Evolutionary conservation across 2,888 invertebrate genomes (phyloP), one percentile per base, ranked within the genome.

Genomic region (Malacosoma neustria): DNA sequence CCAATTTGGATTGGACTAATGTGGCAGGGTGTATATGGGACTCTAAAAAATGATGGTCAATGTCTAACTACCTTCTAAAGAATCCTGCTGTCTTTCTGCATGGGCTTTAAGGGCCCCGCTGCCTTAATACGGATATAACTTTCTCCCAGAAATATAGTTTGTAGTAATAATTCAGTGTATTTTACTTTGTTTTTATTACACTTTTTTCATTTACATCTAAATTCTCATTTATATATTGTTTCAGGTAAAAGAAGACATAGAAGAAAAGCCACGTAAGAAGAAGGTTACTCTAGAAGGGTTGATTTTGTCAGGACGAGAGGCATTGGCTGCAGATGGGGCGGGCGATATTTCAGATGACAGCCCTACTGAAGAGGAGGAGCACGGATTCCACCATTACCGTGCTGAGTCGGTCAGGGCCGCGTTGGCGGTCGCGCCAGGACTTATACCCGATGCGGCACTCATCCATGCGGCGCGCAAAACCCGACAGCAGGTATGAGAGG

Each of bases 391-490:
- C 64, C 71, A 57, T 61, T 84, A 81, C 70, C 84, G 81, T 40
- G 77, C 85, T 38, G 93, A 94, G 65, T 90, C 92, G 47, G 90
- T 95, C 57, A 92, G 93, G 64, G 90, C 92, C 56, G 90, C 95
- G 54, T 84, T 96, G 45, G 71, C 76, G 33, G 93, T 93, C 37
- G 75, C 75, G 76, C 93, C 94, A 63, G 98, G 98, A 11, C 92
- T 92, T 51, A 98, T 98, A 64, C 98, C 99, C 6, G 98, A 99
- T 87, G 98, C 99, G 6, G 96, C 96, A 36, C 94, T 97, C 89
- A 99, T 99, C 71, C 98, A 98, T 85, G 97, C 97, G 49, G 98
- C 98, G 7, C 90, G 98, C 62, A 99, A 99, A 81, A 91, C 94
- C 45, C 88, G 99, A 58, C 98, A 98, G 84, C 90, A 95, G 87